Conservation (phyloP, 2,113 vertebrate species). For the Indicator maculatus region DNA sequence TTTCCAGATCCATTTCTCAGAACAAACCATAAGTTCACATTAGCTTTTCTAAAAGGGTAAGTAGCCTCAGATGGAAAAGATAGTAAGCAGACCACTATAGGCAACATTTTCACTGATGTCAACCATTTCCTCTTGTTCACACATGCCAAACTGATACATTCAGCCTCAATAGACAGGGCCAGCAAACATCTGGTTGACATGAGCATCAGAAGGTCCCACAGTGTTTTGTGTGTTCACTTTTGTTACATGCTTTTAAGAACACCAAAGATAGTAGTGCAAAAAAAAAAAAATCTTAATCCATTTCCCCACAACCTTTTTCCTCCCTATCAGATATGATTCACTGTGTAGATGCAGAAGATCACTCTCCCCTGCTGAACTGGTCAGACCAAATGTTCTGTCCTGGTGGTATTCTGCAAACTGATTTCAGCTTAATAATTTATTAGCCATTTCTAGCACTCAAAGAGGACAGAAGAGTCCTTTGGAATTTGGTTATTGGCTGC, state of each 20-base stretch:
- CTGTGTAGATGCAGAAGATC: not conserved
- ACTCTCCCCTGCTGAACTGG: not conserved
- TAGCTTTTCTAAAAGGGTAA: constrained; percentile 7
- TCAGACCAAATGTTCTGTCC: not conserved
- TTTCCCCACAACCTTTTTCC: not conserved
- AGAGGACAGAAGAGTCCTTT: not conserved
- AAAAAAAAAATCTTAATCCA: not conserved
- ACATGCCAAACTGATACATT: not conserved
- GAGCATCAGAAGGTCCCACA: not conserved
- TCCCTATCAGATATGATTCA: not conserved
- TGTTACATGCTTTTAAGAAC: not conserved
- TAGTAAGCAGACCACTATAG: not conserved
- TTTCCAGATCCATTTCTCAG: not conserved
- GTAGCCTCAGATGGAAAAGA: constrained; percentile 36
- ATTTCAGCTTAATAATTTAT: not conserved
- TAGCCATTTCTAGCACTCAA: not conserved
- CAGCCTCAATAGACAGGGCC: constrained; percentile 13
- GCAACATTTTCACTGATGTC: constrained; percentile 39
- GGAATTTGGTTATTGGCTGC: constrained; percentile 33
- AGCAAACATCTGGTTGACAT: constrained; percentile 53
- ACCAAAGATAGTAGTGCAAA: not conserved
- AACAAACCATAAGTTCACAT: not conserved
- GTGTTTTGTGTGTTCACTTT: not conserved
- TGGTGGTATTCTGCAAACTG: not conserved
- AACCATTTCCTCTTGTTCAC: constrained; percentile 27